These are phyloP conservation scores for Ciconia boyciana DNA, from an alignment of 2,113 vertebrate genomes.

Conservation along the genomic window DNA sequence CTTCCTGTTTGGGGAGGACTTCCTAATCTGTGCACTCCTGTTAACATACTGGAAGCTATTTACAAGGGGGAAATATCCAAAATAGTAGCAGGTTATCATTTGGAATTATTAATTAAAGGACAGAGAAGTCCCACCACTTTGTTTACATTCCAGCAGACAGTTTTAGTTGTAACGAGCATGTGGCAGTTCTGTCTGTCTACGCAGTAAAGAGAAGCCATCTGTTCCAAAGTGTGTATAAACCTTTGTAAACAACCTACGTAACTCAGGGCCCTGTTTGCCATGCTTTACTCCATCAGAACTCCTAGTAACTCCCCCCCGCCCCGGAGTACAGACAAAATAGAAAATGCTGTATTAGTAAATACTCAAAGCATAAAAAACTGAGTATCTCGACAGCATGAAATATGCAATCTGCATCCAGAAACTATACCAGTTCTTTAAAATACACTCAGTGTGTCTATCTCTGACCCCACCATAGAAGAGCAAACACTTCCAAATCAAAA, in stretches of 20 bases:
- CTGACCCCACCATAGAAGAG: neutral
- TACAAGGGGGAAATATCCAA: slow-evolving; percentile 34
- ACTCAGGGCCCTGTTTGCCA: slow-evolving; percentile 35
- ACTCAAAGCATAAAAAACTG: neutral
- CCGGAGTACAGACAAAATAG: neutral
- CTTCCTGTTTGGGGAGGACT: neutral
- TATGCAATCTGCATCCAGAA: neutral
- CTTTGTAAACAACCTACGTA: neutral
- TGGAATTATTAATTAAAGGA: neutral
- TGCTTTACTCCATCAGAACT: neutral
- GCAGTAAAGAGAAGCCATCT: neutral
- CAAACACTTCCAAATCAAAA: neutral
- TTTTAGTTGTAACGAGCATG: neutral
- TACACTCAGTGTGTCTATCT: neutral
- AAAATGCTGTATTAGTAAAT: neutral
- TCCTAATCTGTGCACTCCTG: neutral
- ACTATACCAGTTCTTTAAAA: neutral
- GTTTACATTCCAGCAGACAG: slow-evolving; percentile 51
- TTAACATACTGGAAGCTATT: slow-evolving; percentile 33
- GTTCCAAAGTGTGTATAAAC: neutral
- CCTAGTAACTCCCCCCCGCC: neutral
- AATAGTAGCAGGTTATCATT: neutral
- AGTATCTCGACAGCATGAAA: neutral
- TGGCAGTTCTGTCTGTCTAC: neutral
- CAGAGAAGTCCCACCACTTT: neutral